Base-by-base conservation (phyloP, 92 coral and sea anemone genomes). In the Meandrina meandrites region DNA sequence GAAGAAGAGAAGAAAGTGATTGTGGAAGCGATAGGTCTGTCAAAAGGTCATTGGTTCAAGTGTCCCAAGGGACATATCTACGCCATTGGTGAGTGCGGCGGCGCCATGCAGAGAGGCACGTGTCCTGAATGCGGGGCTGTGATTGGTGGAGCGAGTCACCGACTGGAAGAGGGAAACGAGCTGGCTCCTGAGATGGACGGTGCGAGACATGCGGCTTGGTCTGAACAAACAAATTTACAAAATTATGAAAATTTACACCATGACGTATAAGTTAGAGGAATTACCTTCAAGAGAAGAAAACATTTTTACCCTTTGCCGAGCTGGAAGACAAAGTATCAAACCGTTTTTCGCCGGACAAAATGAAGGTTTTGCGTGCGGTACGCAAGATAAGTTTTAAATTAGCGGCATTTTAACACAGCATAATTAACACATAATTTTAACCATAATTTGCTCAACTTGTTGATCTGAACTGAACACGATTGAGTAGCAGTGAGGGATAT, bases 181-280 rank as follows among this genome's bases (percentile, higher is more conserved):
- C 77, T 96, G 70, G 98, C 98, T 13, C 77, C 97, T 4, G 98
- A 96, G 82, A 96, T 96, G 98, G 98, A 96, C 77, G 90, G 88
- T 9, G 98, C 98, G 17, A 73, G 58, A 76, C 77, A 84, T 79
- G 22, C 98, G 15, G 98, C 98, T 45, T 96, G 98, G 98, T 96
- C 98, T 78, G 98, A 96, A 77, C 98, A 93, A 79, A 96, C 98
- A 32, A 96, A 96, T 89, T 72, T 96, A 81, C 79, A n/a, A 53
- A 96, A 96, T 90, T 96, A 96, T 73, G 78, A 12, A 73, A 73
- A 73, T 40, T 73, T 73, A 37, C 48, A 13, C 27, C 16, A 72
- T 17, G 36, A 18, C 0, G 30, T 6, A 1, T 73, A 24, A 73
- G 27, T 73, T 21, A 0, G 0, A 8, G 1, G 0, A 73, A 24